Percentiles rank a stretch among this genome's conserved stretches.
These are phyloP conservation scores for Helicoverpa armigera DNA, from an alignment of 1,140 invertebrate species.

Conservation along the genomic window DNA sequence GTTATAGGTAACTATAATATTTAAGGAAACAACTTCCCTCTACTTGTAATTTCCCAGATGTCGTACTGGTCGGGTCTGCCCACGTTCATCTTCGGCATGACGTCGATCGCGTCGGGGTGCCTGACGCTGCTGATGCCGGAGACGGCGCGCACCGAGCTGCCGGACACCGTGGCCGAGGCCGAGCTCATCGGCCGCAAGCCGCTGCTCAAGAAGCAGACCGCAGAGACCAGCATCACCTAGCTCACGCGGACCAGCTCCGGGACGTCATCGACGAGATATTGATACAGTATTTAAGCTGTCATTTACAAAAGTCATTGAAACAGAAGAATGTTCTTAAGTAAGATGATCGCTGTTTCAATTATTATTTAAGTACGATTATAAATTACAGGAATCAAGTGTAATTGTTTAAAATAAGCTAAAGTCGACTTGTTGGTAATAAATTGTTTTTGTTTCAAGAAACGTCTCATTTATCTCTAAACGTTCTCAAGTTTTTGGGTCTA, in stretches of 20 bases:
- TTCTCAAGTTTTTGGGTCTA: background rate
- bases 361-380: too few relatives aligned
- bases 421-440: background rate
- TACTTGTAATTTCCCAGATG: constrained; percentile 59
- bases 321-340: too few relatives aligned
- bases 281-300: too few relatives aligned
- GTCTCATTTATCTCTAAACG: background rate
- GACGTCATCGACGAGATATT: background rate
- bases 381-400: too few relatives aligned
- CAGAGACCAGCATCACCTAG: constrained; percentile 2
- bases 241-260: background rate
- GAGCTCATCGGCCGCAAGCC: constrained; percentile 68
- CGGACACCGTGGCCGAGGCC: constrained; percentile 75
- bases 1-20: too few relatives aligned
- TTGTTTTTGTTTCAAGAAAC: background rate
- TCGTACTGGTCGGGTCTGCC: constrained; percentile 76
- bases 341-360: too few relatives aligned
- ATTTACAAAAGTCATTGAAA: too few relatives aligned
- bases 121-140: constrained; percentile 77
- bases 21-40: too few relatives aligned
- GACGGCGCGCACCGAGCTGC: constrained; percentile 70
- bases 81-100: constrained; percentile 72
- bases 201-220: constrained; percentile 12
- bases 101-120: constrained; percentile 69
- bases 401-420: too few relatives aligned